Conservation (phyloP, 2,888 invertebrate species). For the Heliconius ismenius region DNA sequence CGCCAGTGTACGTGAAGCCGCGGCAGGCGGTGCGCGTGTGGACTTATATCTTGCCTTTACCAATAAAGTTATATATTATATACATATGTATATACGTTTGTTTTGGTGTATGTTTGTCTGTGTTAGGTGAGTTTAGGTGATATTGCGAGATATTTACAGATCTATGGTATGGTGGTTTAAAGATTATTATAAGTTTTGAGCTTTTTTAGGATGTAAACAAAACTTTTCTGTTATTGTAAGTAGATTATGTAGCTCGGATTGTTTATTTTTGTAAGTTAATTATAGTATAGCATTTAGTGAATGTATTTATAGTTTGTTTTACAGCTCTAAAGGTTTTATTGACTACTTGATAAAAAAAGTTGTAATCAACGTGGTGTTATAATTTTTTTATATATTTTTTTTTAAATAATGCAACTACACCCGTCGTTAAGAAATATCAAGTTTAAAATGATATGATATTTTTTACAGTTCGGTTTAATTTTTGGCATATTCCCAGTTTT, state of each 20-base stretch:
- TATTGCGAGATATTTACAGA: background rate
- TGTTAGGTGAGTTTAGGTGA: constrained; percentile 47
- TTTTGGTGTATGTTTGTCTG: constrained; percentile 42
- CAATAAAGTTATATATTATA: constrained; percentile 29
- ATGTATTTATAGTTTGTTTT: background rate
- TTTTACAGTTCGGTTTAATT: no score
- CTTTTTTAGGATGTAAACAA: constrained; percentile 1
- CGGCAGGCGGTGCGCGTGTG: constrained; percentile 59
- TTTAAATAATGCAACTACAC: no score
- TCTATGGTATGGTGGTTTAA: background rate
- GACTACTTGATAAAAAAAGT: background rate
- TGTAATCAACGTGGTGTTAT: no score
- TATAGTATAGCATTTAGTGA: background rate
- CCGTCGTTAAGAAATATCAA: no score
- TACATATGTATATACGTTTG: constrained; percentile 32
- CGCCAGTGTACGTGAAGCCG: constrained; percentile 62
- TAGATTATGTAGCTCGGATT: background rate
- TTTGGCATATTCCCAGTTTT: no score
- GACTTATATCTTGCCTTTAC: constrained; percentile 40
- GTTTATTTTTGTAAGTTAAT: background rate
- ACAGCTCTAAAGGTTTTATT: background rate
- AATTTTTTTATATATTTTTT: no score
- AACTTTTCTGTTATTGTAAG: background rate
- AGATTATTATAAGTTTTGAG: background rate
- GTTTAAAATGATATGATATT: no score